Base-by-base conservation (phyloP, 2,113 vertebrate genomes). In the Pelmatolapia mariae region DNA sequence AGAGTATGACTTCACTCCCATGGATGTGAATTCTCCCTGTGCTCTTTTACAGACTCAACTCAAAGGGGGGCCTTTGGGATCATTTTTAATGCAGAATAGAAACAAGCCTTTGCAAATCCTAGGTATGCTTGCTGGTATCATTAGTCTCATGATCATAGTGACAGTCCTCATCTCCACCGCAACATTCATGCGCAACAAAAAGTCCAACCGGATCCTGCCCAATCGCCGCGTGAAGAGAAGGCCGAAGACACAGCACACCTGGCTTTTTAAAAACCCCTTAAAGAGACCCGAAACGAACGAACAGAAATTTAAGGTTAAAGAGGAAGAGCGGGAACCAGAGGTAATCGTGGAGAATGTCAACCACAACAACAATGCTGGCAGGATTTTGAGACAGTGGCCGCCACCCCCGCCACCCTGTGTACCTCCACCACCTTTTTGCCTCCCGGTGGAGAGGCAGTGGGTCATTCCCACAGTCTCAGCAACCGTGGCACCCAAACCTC, bases 21-120 rank as follows among this genome's bases (percentile, higher is more conserved):
- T 95, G 93, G 95, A 96, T 96, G 94, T 97, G 95, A 96, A 97
- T 95, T 98, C 95, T 97, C 94, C 97, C 96, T 98, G 97, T 97
- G 97, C 97, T 99, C 96, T 98, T 97, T 99, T 98, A 97, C 98
- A 99, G 99, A 98, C 96, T 94, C 97, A 97, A 95, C 96, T 97
- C 96, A 97, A 94, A 92, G 97, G 97, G 92, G 97, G 97, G 92
- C 97, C 98, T 94, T 97, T 99, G 97, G 97, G 96, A 54, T 95
- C 98, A 95, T 98, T 99, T 97, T 97, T 99, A 96, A 96, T 98
- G 97, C 97, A 98, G 93, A 97, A 96, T 96, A 99, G 97, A 96
- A 98, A 99, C 96, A 98, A 98, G 83, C 98, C 98, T 80, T 96
- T 98, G 97, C 98, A 98, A 95, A 97, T 98, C 76, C 91, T 99